Percentiles rank a stretch among this genome's conserved stretches.
Evolutionary conservation across 2,113 vertebrate genomes (phyloP).

Genomic region (Sclerurus mexicanus): DNA sequence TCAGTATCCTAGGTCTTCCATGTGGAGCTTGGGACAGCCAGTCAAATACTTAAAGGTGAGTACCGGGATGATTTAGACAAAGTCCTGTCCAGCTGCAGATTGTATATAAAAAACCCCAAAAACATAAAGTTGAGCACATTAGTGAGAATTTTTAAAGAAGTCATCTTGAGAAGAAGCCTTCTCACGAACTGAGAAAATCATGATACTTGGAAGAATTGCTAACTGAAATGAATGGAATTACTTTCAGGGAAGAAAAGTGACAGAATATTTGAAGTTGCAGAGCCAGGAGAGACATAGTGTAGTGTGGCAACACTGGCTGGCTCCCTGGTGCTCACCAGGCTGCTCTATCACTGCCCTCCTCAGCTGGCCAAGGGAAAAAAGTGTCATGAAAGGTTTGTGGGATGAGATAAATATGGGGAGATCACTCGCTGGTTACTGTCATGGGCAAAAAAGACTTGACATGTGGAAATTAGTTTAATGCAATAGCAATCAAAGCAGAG

Average conservation of each 20-base stretch:
- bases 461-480: neutral
- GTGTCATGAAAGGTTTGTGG: neutral
- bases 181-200: neutral
- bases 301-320: neutral
- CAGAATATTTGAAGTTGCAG: neutral
- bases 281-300: accelerated
- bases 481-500: neutral
- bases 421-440: accelerated
- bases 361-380: neutral
- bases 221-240: neutral
- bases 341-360: neutral
- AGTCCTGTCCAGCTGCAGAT: neutral
- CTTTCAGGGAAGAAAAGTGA: neutral
- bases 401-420: neutral
- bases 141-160: neutral
- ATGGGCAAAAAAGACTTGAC: accelerated
- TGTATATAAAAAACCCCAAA: neutral
- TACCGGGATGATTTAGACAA: neutral
- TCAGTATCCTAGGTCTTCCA: neutral
- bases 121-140: accelerated
- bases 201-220: neutral
- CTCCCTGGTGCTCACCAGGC: neutral
- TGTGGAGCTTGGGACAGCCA: neutral
- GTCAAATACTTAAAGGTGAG: neutral
- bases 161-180: too few relatives aligned